Evolutionary conservation across 64 coral and sea anemone genomes (phyloP), one percentile per base, ranked within the genome.

Genomic region (Orbicella faveolata): DNA sequence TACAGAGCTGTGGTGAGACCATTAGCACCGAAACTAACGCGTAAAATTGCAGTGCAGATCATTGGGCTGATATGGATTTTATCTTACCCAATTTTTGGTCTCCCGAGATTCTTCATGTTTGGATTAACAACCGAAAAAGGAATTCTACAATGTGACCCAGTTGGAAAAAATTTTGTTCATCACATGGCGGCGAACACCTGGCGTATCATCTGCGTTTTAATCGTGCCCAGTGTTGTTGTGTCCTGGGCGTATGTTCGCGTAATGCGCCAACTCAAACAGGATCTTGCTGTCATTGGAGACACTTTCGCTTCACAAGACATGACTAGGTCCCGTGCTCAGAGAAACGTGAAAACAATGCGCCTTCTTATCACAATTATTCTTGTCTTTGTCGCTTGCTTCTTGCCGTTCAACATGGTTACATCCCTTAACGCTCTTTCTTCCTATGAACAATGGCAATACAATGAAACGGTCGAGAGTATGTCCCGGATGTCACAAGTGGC

Each of bases 401-500:
- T 78, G 16, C 75, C 75, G 9, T 78, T 78, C 75, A 78, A 78
- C 75, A 7, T 78, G 16, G 18, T 10, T 34, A 78, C 36, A 4
- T 44, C 41, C 53, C 17, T 78, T 53, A 34, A 53, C 17, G 41
- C 18, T 53, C 41, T 78, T 18, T 34, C 75, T 23, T 5, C 19
- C 1, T 78, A 78, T 78, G 36, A 20, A 4, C 39, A 78, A 21
- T 78, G 75, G 75, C 75, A 3, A 10, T 78, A 78, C 75, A 78
- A 78, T 52, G 75, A 78, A 78, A n/a, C 75, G 20, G 21, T 78
- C 23, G 75, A 78, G 17, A 78, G 41, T 52, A 44, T 78, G 39
- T 23, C 19, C 75, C 75, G 75, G 75, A 78, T 78, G 75, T 78
- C 52, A 23, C 75, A 78, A 78, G 75, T 78, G 37, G 18, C 75